Conservation (phyloP, 1,140 invertebrate genomes). For the Brevipalpus yothersi region DNA sequence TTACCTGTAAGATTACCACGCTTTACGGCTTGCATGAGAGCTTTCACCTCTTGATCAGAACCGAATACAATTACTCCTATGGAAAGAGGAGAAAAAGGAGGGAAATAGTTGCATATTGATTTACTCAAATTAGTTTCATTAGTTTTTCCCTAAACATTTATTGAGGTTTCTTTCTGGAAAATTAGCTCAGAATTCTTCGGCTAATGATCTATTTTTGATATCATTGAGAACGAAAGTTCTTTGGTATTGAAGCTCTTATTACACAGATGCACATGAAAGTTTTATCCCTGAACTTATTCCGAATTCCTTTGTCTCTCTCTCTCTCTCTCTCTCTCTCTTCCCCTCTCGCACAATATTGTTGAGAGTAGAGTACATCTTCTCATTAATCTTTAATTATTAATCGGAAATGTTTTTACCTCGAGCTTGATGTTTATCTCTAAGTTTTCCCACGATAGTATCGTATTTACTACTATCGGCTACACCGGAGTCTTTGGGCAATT, state of each 20-base stretch:
- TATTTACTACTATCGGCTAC: constrained; percentile 62
- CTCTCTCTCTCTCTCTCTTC: too few species aligned
- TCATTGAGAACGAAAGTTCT: too few species aligned
- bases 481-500: constrained; percentile 79
- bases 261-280: too few species aligned
- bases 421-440: constrained; percentile 55
- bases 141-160: too few species aligned
- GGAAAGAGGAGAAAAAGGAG: background rate
- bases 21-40: constrained; percentile 66
- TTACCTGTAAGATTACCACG: constrained; percentile 59
- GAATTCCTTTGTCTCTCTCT: too few species aligned
- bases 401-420: constrained; percentile 37
- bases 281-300: too few species aligned
- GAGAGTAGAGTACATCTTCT: background rate
- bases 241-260: too few species aligned
- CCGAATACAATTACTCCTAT: constrained; percentile 75
- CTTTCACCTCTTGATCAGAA: constrained; percentile 83
- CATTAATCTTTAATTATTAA: background rate
- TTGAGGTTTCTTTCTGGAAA: too few species aligned
- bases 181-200: too few species aligned
- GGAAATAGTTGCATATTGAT: background rate
- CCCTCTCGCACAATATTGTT: too few species aligned
- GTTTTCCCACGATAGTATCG: constrained; percentile 55
- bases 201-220: too few species aligned
- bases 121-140: too few species aligned